Conservation (phyloP, 2,888 invertebrate species). For the Sinhomidia bicolor region DNA sequence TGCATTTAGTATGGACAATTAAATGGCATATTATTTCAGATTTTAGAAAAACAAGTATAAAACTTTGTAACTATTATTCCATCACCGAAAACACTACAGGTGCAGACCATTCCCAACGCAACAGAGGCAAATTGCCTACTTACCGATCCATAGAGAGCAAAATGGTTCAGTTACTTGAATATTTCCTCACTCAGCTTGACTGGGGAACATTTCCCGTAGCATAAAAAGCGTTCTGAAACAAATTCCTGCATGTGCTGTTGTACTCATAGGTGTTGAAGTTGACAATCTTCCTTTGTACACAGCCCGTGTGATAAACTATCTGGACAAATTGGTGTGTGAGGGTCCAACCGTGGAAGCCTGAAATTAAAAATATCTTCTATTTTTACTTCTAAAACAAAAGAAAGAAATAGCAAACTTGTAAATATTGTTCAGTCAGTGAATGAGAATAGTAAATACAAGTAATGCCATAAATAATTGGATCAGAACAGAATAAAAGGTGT, state of each 20-base stretch:
- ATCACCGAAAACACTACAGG: background rate
- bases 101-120: background rate
- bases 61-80: background rate
- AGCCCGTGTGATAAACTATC: background rate
- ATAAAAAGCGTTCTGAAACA: background rate
- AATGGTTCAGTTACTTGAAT: too few relatives aligned
- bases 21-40: background rate
- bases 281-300: background rate
- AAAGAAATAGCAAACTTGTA: background rate
- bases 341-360: background rate
- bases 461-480: too few relatives aligned
- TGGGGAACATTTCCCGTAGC: background rate
- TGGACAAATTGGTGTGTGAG: constrained; percentile 2
- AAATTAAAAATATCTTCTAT: background rate
- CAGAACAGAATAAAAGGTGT: too few relatives aligned
- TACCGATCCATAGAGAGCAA: background rate
- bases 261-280: background rate
- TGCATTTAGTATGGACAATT: background rate
- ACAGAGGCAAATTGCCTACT: background rate
- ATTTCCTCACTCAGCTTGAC: background rate
- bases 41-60: background rate
- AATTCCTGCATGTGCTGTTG: background rate
- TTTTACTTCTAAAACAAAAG: background rate
- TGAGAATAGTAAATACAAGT: too few relatives aligned
- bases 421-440: too few relatives aligned